These are phyloP conservation scores for Syrmaticus mikado DNA, from an alignment of 2,113 vertebrate species.

Conservation along the genomic window DNA sequence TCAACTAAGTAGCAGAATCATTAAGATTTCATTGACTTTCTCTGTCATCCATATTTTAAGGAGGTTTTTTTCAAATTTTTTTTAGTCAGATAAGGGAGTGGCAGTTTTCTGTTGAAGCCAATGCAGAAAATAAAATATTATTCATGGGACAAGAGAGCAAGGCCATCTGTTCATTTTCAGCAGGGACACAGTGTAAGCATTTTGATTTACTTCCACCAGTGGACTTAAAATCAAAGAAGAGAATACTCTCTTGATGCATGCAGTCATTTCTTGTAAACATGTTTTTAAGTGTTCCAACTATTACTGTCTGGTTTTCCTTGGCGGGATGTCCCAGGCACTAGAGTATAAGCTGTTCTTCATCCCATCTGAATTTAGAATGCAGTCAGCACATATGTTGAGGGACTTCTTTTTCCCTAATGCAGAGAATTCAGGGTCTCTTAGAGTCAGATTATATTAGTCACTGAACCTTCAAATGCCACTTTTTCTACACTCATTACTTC, in stretches of 20 bases:
- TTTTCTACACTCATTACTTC: background rate
- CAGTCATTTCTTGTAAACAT: constrained; percentile 37
- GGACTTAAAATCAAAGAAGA: constrained; percentile 38
- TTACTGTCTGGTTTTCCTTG: constrained; percentile 13
- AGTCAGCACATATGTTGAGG: constrained; percentile 30
- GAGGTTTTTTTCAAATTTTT: background rate
- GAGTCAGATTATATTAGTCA: constrained; percentile 12
- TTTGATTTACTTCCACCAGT: constrained; percentile 48
- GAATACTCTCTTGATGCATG: constrained; percentile 1
- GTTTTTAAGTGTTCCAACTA: constrained; percentile 16
- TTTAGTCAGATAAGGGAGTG: background rate
- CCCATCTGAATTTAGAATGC: constrained; percentile 11
- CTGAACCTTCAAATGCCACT: background rate
- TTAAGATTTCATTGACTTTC: background rate
- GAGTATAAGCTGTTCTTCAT: background rate
- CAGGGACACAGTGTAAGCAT: background rate
- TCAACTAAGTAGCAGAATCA: background rate
- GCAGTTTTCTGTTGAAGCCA: background rate
- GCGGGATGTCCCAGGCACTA: background rate
- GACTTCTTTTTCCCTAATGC: background rate
- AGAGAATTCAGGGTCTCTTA: background rate
- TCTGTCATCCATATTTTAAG: background rate
- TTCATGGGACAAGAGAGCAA: background rate
- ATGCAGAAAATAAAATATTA: background rate
- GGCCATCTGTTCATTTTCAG: constrained; percentile 49